phyloP scores from a whole-genome alignment of 53 echinoderm and acorn worm species.

The Pentamera pediparva region DNA sequence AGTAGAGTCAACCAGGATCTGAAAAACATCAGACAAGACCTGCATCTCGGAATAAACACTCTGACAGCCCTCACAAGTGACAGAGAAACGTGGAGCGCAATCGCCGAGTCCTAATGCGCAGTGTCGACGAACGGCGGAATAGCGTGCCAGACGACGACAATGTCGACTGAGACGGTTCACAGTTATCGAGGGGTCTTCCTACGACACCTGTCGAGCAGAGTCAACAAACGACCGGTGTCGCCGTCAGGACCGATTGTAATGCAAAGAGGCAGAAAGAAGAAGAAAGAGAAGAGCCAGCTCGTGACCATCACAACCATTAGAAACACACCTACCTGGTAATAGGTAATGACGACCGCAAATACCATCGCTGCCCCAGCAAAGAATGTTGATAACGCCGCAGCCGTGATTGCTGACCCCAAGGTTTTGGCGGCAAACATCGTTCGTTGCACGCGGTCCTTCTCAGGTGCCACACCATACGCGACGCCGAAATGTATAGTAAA shows the following conservation, averaged over 20 bases:
- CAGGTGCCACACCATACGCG: slow-evolving; percentile 51
- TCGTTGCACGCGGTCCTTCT: slow-evolving; percentile 19
- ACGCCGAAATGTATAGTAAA: slow-evolving; percentile 77
- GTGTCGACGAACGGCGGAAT: too few relatives aligned
- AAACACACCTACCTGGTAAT: slow-evolving; percentile 59
- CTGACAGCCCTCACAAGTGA: too few relatives aligned
- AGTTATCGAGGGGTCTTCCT: too few relatives aligned
- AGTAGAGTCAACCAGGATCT: too few relatives aligned
- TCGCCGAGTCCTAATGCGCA: too few relatives aligned
- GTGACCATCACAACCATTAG: slow-evolving; percentile 60
- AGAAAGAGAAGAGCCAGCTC: slow-evolving; percentile 68
- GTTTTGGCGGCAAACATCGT: slow-evolving; percentile 34
- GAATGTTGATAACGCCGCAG: slow-evolving; percentile 72
- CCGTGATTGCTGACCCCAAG: slow-evolving; percentile 51
- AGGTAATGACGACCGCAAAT: slow-evolving; percentile 47
- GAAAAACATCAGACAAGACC: too few relatives aligned
- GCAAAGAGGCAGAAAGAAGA: slow-evolving; percentile 74
- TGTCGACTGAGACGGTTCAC: too few relatives aligned
- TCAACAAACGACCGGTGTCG: slow-evolving; percentile 32
- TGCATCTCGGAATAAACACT: too few relatives aligned
- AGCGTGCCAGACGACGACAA: too few relatives aligned
- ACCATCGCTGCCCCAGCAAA: slow-evolving; percentile 72
- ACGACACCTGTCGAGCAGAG: too few relatives aligned
- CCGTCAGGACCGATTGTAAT: slow-evolving; percentile 61
- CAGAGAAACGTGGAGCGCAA: too few relatives aligned